A percentile compares a stretch with the other conserved stretches of the same genome.
These are phyloP conservation scores for silkworm (Bombyx mori) DNA, from an alignment of 1,140 invertebrate species.

Conservation along the genomic window ASM3026992v2 NC_085116.1:8924501-8925000, in stretches of 20 bases:
- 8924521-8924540: slow-evolving; percentile 17
- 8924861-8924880: slow-evolving; percentile 51
- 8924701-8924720: slow-evolving; percentile 35
- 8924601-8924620: slow-evolving; percentile 20
- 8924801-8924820: slow-evolving; percentile 7
- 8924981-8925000: slow-evolving; percentile 92
- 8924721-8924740: slow-evolving; percentile 29
- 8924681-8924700: slow-evolving; percentile 36
- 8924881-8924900: slow-evolving; percentile 50
- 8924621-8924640: slow-evolving; percentile 54
- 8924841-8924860: slow-evolving; percentile 18
- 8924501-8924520: slow-evolving; percentile 26
- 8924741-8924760: slow-evolving; percentile 19
- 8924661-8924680: slow-evolving; percentile 31
- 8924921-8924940: slow-evolving; percentile 95
- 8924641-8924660: slow-evolving; percentile 33
- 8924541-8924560: slow-evolving; percentile 28
- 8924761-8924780: slow-evolving; percentile 14
- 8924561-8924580: slow-evolving; percentile 56
- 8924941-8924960: slow-evolving; percentile 94
- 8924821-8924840: slow-evolving; percentile 14
- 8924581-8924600: slow-evolving; percentile 34
- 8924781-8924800: slow-evolving; percentile 25
- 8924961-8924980: slow-evolving; percentile 90
- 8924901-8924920: slow-evolving; percentile 82